phyloP scores from a whole-genome alignment of 1,140 invertebrate species.

The Procambarus virginalis region DNA sequence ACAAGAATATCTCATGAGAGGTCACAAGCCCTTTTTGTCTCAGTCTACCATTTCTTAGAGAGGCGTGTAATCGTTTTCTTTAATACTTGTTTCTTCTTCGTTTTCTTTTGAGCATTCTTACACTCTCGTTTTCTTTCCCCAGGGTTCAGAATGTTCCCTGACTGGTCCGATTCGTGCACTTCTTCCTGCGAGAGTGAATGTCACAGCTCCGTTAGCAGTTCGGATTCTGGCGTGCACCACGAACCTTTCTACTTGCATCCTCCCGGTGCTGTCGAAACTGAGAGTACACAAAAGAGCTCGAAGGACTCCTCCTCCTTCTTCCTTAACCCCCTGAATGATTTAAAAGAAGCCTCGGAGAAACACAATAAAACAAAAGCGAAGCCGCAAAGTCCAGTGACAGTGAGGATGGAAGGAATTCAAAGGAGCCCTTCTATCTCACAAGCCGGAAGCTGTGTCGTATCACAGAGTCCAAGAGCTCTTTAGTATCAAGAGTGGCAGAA shows the following conservation, averaged over 20 bases:
- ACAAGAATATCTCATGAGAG: too few species aligned
- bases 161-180: slow-evolving; percentile 53
- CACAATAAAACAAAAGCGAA: slow-evolving; percentile 47
- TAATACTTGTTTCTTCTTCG: too few species aligned
- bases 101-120: too few species aligned
- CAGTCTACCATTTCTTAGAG: too few species aligned
- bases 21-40: too few species aligned
- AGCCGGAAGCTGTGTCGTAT: slow-evolving; percentile 84
- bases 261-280: slow-evolving; percentile 72
- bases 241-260: slow-evolving; percentile 85
- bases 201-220: slow-evolving; percentile 55
- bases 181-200: slow-evolving; percentile 58
- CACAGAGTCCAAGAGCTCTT: slow-evolving; percentile 85
- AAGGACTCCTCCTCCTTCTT: slow-evolving; percentile 36
- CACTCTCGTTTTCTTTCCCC: background rate
- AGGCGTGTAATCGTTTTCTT: too few species aligned
- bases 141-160: slow-evolving; percentile 51
- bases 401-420: slow-evolving; percentile 35
- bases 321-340: slow-evolving; percentile 52
- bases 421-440: slow-evolving; percentile 86
- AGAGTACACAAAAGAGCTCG: background rate
- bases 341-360: slow-evolving; percentile 58
- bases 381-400: background rate
- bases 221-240: slow-evolving; percentile 71
- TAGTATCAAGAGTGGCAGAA: slow-evolving; percentile 70